Percentiles rank a stretch among this genome's conserved stretches.
Conservation (phyloP, 2,888 invertebrate species). For the Mycalesis mineus region DNA sequence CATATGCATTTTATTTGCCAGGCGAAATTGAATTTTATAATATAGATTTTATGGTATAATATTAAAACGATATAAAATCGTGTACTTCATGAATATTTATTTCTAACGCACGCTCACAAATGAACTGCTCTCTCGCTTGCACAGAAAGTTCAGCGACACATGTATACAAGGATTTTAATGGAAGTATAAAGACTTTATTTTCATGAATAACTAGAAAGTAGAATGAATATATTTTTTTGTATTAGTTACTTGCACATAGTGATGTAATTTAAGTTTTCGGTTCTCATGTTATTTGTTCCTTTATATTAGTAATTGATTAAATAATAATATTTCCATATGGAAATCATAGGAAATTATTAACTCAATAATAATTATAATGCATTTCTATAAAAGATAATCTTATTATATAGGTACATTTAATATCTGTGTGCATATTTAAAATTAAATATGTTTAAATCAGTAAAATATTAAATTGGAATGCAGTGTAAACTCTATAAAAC, state of each 20-base stretch:
- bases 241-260: constrained; percentile 55
- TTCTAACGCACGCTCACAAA: not conserved
- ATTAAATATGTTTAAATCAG: not conserved
- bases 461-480: constrained; percentile 12
- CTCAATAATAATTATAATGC: constrained; percentile 31
- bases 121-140: not conserved
- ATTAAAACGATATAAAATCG: no score
- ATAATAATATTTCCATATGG: constrained; percentile 31
- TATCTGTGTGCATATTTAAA: constrained; percentile 9
- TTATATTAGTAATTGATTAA: constrained; percentile 38
- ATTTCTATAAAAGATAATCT: constrained; percentile 28
- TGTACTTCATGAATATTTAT: not conserved
- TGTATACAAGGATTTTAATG: constrained; percentile 39
- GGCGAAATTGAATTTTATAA: not conserved
- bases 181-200: constrained; percentile 59
- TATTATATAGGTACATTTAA: constrained; percentile 21
- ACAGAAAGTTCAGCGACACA: not conserved
- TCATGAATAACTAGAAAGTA: constrained; percentile 47
- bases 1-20: not conserved
- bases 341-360: constrained; percentile 36
- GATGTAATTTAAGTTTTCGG: constrained; percentile 61
- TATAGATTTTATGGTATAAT: not conserved
- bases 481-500: not conserved
- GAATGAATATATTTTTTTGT: constrained; percentile 51
- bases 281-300: constrained; percentile 69